Percentiles rank a stretch among this genome's conserved stretches.
Conservation (phyloP, 2,797 vertebrate species). For the Cuniculus paca region DNA sequence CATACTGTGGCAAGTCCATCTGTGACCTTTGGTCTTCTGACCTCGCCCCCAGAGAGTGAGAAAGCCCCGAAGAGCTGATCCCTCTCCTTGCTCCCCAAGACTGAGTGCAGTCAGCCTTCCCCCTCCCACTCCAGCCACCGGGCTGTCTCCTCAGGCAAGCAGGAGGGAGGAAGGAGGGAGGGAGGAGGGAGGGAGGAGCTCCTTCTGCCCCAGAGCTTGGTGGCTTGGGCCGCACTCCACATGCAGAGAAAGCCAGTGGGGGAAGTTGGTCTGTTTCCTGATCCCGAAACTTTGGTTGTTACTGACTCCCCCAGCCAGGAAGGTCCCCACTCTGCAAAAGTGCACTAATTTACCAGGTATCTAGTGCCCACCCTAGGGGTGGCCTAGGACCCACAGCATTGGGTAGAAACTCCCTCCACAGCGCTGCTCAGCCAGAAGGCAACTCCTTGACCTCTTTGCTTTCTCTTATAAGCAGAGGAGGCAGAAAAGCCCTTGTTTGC, state of each 20-base stretch:
- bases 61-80: background rate
- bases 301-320: background rate
- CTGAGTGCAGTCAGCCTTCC: background rate
- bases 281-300: background rate
- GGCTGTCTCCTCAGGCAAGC: background rate
- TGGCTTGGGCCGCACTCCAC: background rate
- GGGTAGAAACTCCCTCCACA: background rate
- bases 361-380: background rate
- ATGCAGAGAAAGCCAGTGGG: background rate
- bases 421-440: background rate
- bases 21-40: conserved; percentile 71
- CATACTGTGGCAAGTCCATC: background rate
- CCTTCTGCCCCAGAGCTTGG: conserved; percentile 11
- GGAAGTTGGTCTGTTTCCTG: background rate
- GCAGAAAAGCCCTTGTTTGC: background rate
- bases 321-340: background rate
- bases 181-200: background rate
- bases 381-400: background rate
- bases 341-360: background rate
- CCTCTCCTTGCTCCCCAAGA: background rate
- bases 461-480: background rate
- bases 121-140: background rate
- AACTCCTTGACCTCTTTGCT: background rate
- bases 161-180: background rate
- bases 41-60: background rate